Conservation (phyloP, 2,797 vertebrate species). For the Decapterus maruadsi region DNA sequence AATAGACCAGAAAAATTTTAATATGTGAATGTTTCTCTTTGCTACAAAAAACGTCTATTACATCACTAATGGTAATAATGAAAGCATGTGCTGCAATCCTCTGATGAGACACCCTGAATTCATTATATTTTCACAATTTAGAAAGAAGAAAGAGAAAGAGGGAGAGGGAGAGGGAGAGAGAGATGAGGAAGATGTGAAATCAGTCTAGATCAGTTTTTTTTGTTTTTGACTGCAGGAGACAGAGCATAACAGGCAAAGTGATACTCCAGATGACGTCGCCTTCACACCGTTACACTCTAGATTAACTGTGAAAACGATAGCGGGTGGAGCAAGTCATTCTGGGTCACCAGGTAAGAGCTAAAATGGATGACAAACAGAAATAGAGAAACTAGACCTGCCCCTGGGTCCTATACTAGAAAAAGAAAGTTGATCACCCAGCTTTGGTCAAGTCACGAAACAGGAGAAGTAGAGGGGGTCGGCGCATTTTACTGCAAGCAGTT, state of each 20-base stretch:
- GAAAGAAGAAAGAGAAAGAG: slow-evolving; percentile 33
- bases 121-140: slow-evolving; percentile 50
- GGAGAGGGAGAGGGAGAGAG: slow-evolving; percentile 17
- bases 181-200: slow-evolving; percentile 41
- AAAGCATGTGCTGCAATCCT: slow-evolving; percentile 58
- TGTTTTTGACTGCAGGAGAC: slow-evolving; percentile 23
- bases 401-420: slow-evolving; percentile 32
- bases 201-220: slow-evolving; percentile 37
- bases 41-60: slow-evolving; percentile 43
- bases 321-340: slow-evolving; percentile 55
- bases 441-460: slow-evolving; percentile 37
- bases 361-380: slow-evolving; percentile 54
- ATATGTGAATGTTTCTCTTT: slow-evolving; percentile 36
- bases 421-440: slow-evolving; percentile 63
- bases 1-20: slow-evolving; percentile 24
- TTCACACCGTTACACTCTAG: slow-evolving; percentile 27
- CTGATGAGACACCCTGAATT: slow-evolving; percentile 66
- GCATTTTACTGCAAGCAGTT: slow-evolving; percentile 7
- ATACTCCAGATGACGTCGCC: slow-evolving; percentile 32
- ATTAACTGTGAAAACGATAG: slow-evolving; percentile 60
- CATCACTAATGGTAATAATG: slow-evolving; percentile 67
- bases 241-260: slow-evolving; percentile 47
- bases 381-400: slow-evolving; percentile 54
- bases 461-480: slow-evolving; percentile 6
- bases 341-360: slow-evolving; percentile 55